These are phyloP conservation scores for Heliconius cydno DNA, from an alignment of 2,888 invertebrate species.

Conservation along the genomic window DNA sequence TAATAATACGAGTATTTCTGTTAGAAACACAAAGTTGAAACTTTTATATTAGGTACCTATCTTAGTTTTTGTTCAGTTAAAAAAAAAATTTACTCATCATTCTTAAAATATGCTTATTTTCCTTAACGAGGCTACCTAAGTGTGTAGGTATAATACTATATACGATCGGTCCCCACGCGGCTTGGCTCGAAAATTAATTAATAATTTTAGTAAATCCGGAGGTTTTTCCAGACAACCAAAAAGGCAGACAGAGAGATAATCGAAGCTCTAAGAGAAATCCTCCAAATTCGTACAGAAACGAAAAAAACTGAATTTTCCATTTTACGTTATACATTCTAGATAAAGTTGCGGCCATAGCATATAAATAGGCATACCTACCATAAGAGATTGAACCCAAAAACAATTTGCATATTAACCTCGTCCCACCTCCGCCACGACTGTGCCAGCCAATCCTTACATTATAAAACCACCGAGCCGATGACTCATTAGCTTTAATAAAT, in stretches of 20 bases:
- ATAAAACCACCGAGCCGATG: background rate
- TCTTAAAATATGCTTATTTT: background rate
- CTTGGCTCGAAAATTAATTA: no score
- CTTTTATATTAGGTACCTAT: no score
- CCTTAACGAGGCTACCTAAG: background rate
- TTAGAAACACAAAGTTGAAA: background rate
- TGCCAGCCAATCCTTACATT: background rate
- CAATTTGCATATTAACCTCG: background rate
- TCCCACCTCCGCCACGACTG: background rate
- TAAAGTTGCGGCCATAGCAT: background rate
- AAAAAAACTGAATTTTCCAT: no score
- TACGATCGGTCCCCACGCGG: no score
- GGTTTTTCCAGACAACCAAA: no score
- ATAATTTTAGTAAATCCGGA: no score
- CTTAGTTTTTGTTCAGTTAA: no score
- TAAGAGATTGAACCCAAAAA: background rate
- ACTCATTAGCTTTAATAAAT: conserved; percentile 9
- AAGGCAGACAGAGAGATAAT: no score
- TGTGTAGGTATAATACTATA: background rate
- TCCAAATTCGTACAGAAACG: no score
- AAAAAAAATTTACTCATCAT: background rate
- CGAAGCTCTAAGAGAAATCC: no score
- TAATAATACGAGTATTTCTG: no score
- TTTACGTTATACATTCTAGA: no score
- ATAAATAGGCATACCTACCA: background rate